These are phyloP conservation scores for Pollenia amentaria DNA, from an alignment of 2,888 invertebrate species.

Conservation along the genomic window DNA sequence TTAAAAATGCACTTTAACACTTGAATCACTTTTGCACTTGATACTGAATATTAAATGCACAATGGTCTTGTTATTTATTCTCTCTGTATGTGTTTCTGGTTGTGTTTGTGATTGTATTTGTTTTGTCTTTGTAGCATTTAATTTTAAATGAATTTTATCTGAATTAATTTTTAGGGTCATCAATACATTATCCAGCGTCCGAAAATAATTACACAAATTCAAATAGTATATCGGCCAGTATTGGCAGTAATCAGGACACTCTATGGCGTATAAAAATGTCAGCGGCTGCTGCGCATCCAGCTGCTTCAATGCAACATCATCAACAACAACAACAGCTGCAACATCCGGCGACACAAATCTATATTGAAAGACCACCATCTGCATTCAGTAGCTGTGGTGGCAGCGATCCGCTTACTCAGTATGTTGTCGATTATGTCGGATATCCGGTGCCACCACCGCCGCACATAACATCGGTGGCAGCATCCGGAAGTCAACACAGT, in stretches of 20 bases:
- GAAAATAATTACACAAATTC: slow-evolving; percentile 82
- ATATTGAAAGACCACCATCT: slow-evolving; percentile 81
- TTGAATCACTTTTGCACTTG: slow-evolving; percentile 14
- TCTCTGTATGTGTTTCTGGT: no score
- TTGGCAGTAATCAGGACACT: slow-evolving; percentile 79
- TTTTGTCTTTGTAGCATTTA: background rate
- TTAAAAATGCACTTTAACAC: slow-evolving; percentile 23
- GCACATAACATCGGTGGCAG: slow-evolving; percentile 80
- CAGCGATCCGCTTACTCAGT: slow-evolving; percentile 75
- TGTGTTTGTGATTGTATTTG: background rate
- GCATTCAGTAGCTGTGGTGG: slow-evolving; percentile 75
- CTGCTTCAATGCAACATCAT: slow-evolving; percentile 50
- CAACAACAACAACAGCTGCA: slow-evolving; percentile 74
- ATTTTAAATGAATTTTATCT: slow-evolving; percentile 35
- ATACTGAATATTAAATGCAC: slow-evolving; percentile 5
- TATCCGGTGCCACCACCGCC: slow-evolving; percentile 79
- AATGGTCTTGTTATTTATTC: background rate
- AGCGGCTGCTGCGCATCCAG: slow-evolving; percentile 73
- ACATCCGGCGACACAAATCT: slow-evolving; percentile 77
- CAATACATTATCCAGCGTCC: slow-evolving; percentile 75
- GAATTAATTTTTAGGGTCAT: slow-evolving; percentile 77
- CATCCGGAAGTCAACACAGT: slow-evolving; percentile 80
- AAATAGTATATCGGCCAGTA: slow-evolving; percentile 77
- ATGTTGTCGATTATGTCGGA: slow-evolving; percentile 80
- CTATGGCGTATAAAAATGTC: slow-evolving; percentile 81